Conservation (phyloP, 2,113 vertebrate genomes). For the Machaerirhynchus nigripectus region DNA sequence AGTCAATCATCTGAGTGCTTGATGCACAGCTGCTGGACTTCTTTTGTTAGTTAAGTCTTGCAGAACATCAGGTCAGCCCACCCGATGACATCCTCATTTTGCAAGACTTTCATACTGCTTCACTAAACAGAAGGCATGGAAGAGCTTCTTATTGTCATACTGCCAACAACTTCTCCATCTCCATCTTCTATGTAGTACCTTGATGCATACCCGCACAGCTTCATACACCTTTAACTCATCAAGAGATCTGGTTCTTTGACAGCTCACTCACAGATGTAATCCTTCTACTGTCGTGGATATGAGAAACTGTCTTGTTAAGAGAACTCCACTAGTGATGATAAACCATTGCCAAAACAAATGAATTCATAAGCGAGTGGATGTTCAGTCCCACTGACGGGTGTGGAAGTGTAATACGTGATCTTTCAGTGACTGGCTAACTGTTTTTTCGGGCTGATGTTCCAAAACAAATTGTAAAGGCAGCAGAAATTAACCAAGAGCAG, state of each 20-base stretch:
- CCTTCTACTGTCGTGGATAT: neutral
- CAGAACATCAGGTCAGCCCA: neutral
- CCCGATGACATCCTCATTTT: neutral
- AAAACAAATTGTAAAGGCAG: neutral
- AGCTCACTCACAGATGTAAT: neutral
- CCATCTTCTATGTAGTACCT: neutral
- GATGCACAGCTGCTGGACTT: neutral
- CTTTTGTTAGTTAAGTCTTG: neutral
- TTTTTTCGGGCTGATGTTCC: neutral
- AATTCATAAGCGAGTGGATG: neutral
- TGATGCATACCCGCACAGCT: neutral
- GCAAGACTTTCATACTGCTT: neutral
- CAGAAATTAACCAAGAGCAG: neutral
- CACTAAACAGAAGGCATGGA: neutral
- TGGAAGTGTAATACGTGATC: neutral
- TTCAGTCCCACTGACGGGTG: neutral
- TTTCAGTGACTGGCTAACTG: neutral
- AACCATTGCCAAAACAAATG: neutral
- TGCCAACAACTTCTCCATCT: neutral
- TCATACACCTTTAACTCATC: neutral
- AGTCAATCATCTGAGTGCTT: neutral
- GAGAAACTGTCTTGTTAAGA: neutral
- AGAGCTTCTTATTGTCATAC: neutral
- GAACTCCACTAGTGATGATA: neutral
- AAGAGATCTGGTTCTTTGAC: neutral